A percentile compares a stretch with the other conserved stretches of the same genome.
These are phyloP conservation scores for Phoenicopterus ruber DNA, from an alignment of 2,113 vertebrate species.

Conservation along the genomic window DNA sequence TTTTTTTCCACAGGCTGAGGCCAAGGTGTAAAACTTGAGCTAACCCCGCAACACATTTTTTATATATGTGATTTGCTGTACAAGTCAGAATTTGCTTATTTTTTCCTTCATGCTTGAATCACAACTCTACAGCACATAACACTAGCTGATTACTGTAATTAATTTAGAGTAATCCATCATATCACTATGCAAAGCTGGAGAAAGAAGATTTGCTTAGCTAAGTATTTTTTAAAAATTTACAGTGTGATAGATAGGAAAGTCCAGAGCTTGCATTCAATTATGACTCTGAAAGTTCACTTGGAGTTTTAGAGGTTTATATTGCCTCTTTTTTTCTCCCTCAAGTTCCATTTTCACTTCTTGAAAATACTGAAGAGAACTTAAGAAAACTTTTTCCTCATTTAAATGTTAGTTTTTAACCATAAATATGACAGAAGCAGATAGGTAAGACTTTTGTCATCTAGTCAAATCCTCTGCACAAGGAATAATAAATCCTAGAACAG, in stretches of 20 bases:
- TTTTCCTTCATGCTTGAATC: conserved; percentile 24
- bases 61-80: not conserved
- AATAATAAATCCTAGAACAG: not conserved
- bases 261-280: conserved; percentile 15
- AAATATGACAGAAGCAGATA: not conserved
- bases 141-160: conserved; percentile 32
- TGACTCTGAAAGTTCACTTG: not conserved
- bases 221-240: not conserved
- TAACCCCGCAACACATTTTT: conserved; percentile 14
- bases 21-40: conserved; percentile 48
- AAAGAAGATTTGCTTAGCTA: conserved; percentile 13
- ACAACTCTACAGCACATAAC: not conserved
- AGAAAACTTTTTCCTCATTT: not conserved
- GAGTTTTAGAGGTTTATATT: not conserved
- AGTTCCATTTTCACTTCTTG: not conserved
- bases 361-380: not conserved
- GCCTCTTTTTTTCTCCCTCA: not conserved
- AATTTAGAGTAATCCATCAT: conserved; percentile 31
- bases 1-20: not conserved
- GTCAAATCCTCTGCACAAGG: not conserved
- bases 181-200: not conserved
- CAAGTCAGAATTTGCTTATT: not conserved
- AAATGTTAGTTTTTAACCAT: not conserved
- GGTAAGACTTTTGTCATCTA: not conserved
- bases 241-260: conserved; percentile 16